phyloP scores from a whole-genome alignment of 2,113 vertebrate genomes.

The Silurus meridionalis region DNA sequence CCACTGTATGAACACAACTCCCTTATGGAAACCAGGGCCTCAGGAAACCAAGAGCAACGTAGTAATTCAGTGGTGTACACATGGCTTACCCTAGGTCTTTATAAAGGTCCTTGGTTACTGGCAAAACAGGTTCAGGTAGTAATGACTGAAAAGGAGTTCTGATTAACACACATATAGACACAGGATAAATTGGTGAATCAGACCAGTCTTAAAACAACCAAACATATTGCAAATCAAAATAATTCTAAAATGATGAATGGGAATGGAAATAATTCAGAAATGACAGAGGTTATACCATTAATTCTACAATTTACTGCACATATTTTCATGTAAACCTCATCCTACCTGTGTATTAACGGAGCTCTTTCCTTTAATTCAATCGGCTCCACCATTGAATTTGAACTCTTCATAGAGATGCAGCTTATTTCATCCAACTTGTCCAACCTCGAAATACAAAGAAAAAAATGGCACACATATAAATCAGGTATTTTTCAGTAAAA shows the following conservation, averaged over 20 bases:
- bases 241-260: not conserved
- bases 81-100: not conserved
- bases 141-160: not conserved
- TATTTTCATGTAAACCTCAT: not conserved
- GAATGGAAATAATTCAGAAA: not conserved
- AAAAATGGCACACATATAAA: not conserved
- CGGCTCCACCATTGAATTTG: slow-evolving; percentile 21
- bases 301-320: too few species aligned
- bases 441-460: slow-evolving; percentile 24
- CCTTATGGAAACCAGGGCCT: not conserved
- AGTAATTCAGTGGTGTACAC: not conserved
- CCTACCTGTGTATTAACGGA: not conserved
- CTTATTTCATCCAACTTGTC: slow-evolving; percentile 5
- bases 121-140: not conserved
- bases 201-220: not conserved
- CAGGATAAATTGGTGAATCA: not conserved
- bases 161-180: not conserved
- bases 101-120: not conserved
- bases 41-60: not conserved
- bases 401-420: slow-evolving; percentile 24
- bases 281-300: not conserved
- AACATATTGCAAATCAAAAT: not conserved
- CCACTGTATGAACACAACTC: not conserved
- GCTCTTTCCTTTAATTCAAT: slow-evolving; percentile 9
- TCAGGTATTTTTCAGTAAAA: not conserved